Conservation (phyloP, 2,888 invertebrate species). For the Subacronicta megacephala region DNA sequence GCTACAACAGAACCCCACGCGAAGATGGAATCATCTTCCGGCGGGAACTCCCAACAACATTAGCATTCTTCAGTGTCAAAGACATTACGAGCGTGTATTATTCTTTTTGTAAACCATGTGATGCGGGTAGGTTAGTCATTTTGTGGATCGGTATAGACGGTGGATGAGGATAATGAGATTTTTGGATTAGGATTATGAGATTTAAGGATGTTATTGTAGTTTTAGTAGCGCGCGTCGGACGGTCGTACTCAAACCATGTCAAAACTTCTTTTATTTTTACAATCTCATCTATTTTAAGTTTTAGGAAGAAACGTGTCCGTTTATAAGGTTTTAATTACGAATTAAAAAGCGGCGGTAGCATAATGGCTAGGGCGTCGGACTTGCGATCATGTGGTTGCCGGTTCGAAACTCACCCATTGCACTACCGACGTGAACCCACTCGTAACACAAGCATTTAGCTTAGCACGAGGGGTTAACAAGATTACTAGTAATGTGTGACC, state of each 20-base stretch:
- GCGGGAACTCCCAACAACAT: constrained; percentile 74
- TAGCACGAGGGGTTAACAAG: too few relatives aligned
- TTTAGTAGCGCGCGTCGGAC: not conserved
- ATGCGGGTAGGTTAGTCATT: not conserved
- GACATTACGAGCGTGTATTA: constrained; percentile 47
- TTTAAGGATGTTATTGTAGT: not conserved
- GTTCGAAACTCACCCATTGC: too few relatives aligned
- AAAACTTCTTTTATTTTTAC: not conserved
- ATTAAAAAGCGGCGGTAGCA: too few relatives aligned
- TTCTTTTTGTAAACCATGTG: constrained; percentile 55
- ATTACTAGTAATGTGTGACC: too few relatives aligned
- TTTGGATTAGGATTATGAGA: not conserved
- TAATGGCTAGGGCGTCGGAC: too few relatives aligned
- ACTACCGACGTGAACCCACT: too few relatives aligned
- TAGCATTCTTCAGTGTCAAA: constrained; percentile 69
- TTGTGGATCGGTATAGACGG: not conserved
- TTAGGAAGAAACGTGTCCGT: too few relatives aligned
- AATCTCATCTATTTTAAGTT: too few relatives aligned
- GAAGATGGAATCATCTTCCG: constrained; percentile 74
- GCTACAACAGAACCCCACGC: constrained; percentile 79
- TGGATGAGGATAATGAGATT: not conserved
- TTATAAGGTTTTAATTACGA: too few relatives aligned
- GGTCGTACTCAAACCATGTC: constrained; percentile 39
- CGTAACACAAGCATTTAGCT: too few relatives aligned
- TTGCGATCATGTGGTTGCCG: too few relatives aligned